Evolutionary conservation across 2,888 invertebrate genomes (phyloP), one percentile per base, ranked within the genome.

Genomic region (Athrips mouffetella): DNA sequence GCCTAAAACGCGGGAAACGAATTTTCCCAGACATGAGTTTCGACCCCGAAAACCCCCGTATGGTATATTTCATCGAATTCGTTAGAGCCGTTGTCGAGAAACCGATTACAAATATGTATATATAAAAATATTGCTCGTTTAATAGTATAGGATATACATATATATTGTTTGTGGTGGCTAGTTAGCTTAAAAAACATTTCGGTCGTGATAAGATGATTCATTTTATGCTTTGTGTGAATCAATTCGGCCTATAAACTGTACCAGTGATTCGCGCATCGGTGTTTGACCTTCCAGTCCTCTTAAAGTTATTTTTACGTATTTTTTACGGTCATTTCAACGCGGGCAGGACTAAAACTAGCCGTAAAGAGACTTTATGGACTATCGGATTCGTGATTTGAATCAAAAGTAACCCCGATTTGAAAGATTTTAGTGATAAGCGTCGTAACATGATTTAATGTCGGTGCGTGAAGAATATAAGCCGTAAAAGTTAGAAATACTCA

Each of bases 271-370:
- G 61, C 60, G 62, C 65, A 65, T 62, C 59, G 74, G 65, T 67
- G 71, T 63, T 72, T 76, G 76, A 78, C 80, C 82, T 80, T 76
- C 71, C 60, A 18, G 42, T n/a, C 15, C 8, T 44, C 18, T 31
- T 31, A 31, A 44, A 20, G 10, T 37, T 31, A 27, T 23, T 67
- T 78, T 79, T 74, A 76, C 73, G 10, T 37, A 21, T 20, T 23
- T 67, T 78, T 79, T 74, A 76, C 73, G 59, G 63, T 59, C 49
- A 58, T 67, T 76, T 76, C 73, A 67, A 73, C 65, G 59, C 42
- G 52, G 61, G 51, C 52, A 56, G 48, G 50, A 48, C 37, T 54
- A 62, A 66, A 67, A 62, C 52, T 58, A 57, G 59, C 63, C 55
- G 70, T 80, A 80, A 44, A 44, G 31, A 10, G 8, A 79, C 60